These are phyloP conservation scores for Aporophyla nigra DNA, from an alignment of 2,888 invertebrate genomes.

Conservation along the genomic window DNA sequence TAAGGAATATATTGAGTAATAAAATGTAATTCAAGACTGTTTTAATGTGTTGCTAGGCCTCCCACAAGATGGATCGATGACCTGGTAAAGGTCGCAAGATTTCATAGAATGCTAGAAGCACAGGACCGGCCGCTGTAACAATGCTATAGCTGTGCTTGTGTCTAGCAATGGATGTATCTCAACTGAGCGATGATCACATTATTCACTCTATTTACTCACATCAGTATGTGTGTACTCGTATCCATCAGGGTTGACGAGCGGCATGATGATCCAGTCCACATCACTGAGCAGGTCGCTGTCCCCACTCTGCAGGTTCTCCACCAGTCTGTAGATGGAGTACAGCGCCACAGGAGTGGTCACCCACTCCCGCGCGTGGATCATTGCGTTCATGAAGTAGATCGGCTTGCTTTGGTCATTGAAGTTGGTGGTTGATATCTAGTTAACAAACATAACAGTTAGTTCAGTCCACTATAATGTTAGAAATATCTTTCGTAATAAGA, in stretches of 20 bases:
- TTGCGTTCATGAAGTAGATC: conserved; percentile 89
- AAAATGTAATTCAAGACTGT: not conserved
- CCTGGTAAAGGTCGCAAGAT: not conserved
- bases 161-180: not conserved
- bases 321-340: conserved; percentile 91
- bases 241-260: conserved; percentile 93
- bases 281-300: conserved; percentile 86
- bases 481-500: too few relatives aligned
- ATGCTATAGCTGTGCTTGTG: not conserved
- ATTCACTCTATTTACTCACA: conserved; percentile 78
- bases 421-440: conserved; percentile 90
- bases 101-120: not conserved
- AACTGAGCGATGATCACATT: too few relatives aligned
- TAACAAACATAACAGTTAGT: not conserved
- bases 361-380: conserved; percentile 93
- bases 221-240: conserved; percentile 92
- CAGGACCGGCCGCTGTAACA: accelerated
- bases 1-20: conserved; percentile 16
- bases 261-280: conserved; percentile 93
- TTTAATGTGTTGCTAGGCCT: not conserved
- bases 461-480: not conserved
- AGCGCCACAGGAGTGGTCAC: conserved; percentile 91
- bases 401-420: conserved; percentile 83
- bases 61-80: too few relatives aligned
- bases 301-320: conserved; percentile 83